Evolutionary conservation across 2,888 invertebrate species (phyloP).

Genomic region (Parapristionchus giblindavisi): DNA sequence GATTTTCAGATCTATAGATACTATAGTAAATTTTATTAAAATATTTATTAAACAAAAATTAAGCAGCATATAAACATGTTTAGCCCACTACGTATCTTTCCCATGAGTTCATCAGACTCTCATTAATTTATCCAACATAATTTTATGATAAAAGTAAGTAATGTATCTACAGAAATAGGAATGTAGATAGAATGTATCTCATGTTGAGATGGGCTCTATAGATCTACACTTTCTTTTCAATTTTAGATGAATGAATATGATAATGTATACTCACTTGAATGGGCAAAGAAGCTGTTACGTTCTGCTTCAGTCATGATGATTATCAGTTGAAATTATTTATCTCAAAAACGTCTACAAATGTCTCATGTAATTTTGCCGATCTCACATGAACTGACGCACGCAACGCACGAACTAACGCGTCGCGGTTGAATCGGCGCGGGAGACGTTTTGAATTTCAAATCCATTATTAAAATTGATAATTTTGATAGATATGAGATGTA

Average conservation of each 20-base stretch:
- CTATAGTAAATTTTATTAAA: too few species aligned
- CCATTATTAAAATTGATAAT: too few species aligned
- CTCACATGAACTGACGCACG: background rate
- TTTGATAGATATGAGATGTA: too few species aligned
- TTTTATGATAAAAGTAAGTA: background rate
- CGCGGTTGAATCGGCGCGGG: slow-evolving; percentile 16
- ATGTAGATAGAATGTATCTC: slow-evolving; percentile 10
- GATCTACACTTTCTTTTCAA: background rate
- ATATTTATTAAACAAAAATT: too few species aligned
- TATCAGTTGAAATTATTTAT: background rate
- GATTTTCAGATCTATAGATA: too few species aligned
- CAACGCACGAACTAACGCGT: background rate
- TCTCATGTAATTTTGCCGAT: background rate
- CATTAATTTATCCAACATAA: too few species aligned
- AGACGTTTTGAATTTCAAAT: background rate
- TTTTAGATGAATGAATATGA: background rate
- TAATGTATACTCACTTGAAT: slow-evolving; percentile 21
- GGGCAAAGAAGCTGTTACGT: slow-evolving; percentile 38
- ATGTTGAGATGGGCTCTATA: background rate
- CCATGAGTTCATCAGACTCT: too few species aligned
- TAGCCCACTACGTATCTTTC: too few species aligned
- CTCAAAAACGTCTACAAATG: slow-evolving; percentile 29
- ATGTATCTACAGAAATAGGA: slow-evolving; percentile 4
- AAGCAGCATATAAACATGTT: too few species aligned
- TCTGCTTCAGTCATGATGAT: slow-evolving; percentile 35